Evolutionary conservation across 2,888 invertebrate genomes (phyloP).

Genomic region (Calameuta filiformis): DNA sequence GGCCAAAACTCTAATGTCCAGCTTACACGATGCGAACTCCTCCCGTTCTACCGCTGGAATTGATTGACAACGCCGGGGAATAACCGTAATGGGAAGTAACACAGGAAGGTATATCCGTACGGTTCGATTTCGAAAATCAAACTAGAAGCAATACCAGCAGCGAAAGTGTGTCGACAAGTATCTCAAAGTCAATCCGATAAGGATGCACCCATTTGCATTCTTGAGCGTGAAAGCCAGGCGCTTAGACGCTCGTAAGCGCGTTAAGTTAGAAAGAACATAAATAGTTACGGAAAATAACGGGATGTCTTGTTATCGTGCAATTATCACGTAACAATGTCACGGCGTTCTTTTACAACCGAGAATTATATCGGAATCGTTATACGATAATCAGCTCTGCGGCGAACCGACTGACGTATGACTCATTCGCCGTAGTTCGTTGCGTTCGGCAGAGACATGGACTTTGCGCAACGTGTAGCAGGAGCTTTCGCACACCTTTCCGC

Average conservation of each 20-base stretch:
- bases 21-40: neutral
- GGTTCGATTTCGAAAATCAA: neutral
- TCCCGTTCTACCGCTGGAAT: neutral
- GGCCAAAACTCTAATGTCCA: slow-evolving; percentile 3
- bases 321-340: neutral
- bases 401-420: neutral
- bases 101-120: neutral
- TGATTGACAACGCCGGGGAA: neutral
- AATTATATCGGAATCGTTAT: neutral
- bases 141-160: neutral
- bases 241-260: neutral
- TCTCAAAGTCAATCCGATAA: neutral
- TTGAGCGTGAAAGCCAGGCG: neutral
- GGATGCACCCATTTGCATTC: neutral
- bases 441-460: neutral
- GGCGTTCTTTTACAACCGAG: neutral
- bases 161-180: neutral
- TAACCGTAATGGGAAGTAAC: neutral
- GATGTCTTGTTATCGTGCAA: neutral
- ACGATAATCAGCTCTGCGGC: neutral
- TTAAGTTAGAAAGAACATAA: neutral
- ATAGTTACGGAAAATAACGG: neutral
- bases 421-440: neutral
- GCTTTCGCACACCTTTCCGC: slow-evolving; percentile 8
- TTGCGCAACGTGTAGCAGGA: slow-evolving; percentile 14